These are phyloP conservation scores for Rhynchophorus ferrugineus DNA, from an alignment of 1,140 invertebrate genomes.

Conservation along the genomic window DNA sequence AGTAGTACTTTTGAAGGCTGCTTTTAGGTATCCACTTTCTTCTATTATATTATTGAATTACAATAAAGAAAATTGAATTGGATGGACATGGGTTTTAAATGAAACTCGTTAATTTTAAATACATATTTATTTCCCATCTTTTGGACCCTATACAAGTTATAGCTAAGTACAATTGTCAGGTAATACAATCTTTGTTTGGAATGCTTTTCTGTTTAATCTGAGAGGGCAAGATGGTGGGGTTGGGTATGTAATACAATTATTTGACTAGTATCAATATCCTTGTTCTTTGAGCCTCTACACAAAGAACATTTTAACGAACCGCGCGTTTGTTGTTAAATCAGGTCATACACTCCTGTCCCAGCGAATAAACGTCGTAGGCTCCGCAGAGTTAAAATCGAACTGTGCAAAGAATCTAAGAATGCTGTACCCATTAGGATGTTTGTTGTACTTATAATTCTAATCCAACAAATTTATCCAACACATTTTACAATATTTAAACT, in stretches of 20 bases:
- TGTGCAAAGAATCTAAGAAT: slow-evolving; percentile 1
- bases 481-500: slow-evolving; percentile 37
- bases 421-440: slow-evolving; percentile 28
- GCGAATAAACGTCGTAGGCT: too few relatives aligned
- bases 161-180: slow-evolving; percentile 44
- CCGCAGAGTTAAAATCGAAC: neutral
- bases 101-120: slow-evolving; percentile 27
- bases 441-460: slow-evolving; percentile 37
- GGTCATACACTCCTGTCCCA: too few relatives aligned
- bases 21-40: too few relatives aligned
- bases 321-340: neutral
- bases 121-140: slow-evolving; percentile 45
- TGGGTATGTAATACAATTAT: slow-evolving; percentile 38
- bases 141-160: slow-evolving; percentile 45
- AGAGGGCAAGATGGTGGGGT: slow-evolving; percentile 39
- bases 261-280: slow-evolving; percentile 40
- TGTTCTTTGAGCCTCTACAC: slow-evolving; percentile 4
- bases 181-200: slow-evolving; percentile 44
- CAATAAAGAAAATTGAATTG: too few relatives aligned
- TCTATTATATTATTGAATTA: too few relatives aligned
- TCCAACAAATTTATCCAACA: slow-evolving; percentile 37
- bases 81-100: slow-evolving; percentile 4
- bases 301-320: slow-evolving; percentile 1
- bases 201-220: slow-evolving; percentile 38
- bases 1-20: too few relatives aligned